Evolutionary conservation across 2,888 invertebrate genomes (phyloP).

Genomic region (Caenorhabditis sinica): DNA sequence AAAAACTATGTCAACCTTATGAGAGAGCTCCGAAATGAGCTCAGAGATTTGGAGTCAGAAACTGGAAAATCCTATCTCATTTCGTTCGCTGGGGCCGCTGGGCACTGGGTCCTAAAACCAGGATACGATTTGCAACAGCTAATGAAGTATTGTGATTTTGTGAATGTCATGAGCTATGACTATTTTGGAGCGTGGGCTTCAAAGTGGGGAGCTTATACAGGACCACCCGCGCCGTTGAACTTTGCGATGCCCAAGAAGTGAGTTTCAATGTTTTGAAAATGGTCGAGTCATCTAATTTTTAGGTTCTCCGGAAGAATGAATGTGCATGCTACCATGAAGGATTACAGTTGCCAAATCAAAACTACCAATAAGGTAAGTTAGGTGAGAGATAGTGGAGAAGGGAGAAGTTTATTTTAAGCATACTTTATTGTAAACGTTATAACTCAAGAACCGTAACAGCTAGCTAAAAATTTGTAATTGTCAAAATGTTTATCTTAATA

Average conservation of each 20-base stretch:
- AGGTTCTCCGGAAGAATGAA: slow-evolving; percentile 82
- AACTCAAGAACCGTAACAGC: background rate
- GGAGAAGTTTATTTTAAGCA: no score
- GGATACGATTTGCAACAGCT: slow-evolving; percentile 80
- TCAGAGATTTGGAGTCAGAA: slow-evolving; percentile 71
- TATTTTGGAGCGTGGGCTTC: slow-evolving; percentile 83
- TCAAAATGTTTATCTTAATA: background rate
- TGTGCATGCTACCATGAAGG: slow-evolving; percentile 83
- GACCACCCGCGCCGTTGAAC: slow-evolving; percentile 82
- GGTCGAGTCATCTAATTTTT: slow-evolving; percentile 2
- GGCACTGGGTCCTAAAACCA: slow-evolving; percentile 83
- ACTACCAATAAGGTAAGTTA: slow-evolving; percentile 55
- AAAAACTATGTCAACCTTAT: slow-evolving; percentile 81
- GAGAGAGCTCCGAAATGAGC: slow-evolving; percentile 77
- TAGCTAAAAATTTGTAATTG: background rate
- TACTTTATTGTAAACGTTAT: background rate
- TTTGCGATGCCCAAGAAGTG: slow-evolving; percentile 79
- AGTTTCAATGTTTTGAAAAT: background rate
- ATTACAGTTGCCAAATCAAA: slow-evolving; percentile 81
- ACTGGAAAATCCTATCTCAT: slow-evolving; percentile 73
- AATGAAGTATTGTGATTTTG: slow-evolving; percentile 81
- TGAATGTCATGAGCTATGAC: slow-evolving; percentile 84
- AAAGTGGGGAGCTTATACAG: slow-evolving; percentile 83
- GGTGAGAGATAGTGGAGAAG: no score
- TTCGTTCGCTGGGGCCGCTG: slow-evolving; percentile 83